Conservation (phyloP, 2,113 vertebrate genomes). For the Phocoena sinus region DNA sequence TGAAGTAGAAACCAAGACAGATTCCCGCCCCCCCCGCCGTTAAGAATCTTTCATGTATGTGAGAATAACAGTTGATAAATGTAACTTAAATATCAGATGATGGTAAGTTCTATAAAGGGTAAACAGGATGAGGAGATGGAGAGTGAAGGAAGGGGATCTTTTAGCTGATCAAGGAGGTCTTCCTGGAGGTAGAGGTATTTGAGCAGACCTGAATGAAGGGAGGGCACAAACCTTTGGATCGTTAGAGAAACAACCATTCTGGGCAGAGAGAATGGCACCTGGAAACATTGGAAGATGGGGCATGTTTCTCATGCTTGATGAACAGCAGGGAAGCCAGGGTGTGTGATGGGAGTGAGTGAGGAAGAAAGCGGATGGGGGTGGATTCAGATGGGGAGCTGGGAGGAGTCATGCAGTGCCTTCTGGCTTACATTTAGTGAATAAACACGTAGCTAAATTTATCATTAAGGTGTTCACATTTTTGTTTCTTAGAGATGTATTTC, state of each 20-base stretch:
- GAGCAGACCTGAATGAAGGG: background rate
- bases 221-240: background rate
- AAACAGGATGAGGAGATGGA: background rate
- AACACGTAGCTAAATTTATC: background rate
- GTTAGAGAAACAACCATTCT: background rate
- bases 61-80: background rate
- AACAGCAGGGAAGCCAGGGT: background rate
- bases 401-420: background rate
- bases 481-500: background rate
- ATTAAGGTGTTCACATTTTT: background rate
- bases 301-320: background rate
- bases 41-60: background rate
- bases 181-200: background rate
- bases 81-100: background rate
- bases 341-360: background rate
- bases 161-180: background rate
- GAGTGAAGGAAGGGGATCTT: background rate
- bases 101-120: background rate
- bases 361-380: too few species aligned
- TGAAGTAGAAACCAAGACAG: background rate
- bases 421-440: background rate
- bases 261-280: background rate
- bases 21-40: too few species aligned
- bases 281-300: background rate
- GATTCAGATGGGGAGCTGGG: background rate